These are phyloP conservation scores for Calyptommatus sinebrachiatus DNA, from an alignment of 2,113 vertebrate species.

Conservation along the genomic window DNA sequence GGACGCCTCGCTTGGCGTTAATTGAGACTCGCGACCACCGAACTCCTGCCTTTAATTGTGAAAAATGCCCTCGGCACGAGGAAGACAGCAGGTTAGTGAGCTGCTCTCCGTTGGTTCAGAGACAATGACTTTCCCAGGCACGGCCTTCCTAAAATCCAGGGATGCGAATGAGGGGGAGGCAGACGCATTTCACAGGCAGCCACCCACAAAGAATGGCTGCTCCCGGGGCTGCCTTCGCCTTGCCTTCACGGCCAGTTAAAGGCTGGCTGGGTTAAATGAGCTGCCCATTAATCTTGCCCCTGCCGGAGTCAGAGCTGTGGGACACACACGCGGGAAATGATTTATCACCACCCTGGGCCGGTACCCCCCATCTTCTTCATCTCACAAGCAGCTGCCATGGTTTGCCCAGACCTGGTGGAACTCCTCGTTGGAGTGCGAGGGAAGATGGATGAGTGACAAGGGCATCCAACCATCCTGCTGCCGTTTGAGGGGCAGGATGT, in stretches of 20 bases:
- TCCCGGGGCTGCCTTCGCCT: slow-evolving; percentile 47
- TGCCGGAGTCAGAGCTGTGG: slow-evolving; percentile 18
- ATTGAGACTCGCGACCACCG: slow-evolving; percentile 40
- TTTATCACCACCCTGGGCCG: slow-evolving; percentile 43
- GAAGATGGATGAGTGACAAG: neutral
- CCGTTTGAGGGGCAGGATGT: rapidly evolving
- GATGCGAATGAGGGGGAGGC: slow-evolving; percentile 20
- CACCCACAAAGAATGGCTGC: slow-evolving; percentile 53
- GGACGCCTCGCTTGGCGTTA: slow-evolving; percentile 39
- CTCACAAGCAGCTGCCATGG: slow-evolving; percentile 33
- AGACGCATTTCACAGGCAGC: slow-evolving; percentile 30
- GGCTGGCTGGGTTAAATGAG: slow-evolving; percentile 60
- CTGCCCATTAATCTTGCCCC: slow-evolving; percentile 54
- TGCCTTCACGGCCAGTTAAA: slow-evolving; percentile 53
- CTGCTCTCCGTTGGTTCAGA: slow-evolving; percentile 27
- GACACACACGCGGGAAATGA: slow-evolving; percentile 43
- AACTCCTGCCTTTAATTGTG: slow-evolving; percentile 57
- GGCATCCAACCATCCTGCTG: rapidly evolving
- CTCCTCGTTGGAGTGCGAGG: neutral
- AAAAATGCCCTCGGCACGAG: slow-evolving; percentile 56
- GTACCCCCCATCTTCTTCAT: slow-evolving; percentile 20
- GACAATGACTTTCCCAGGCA: slow-evolving; percentile 62
- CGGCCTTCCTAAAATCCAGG: slow-evolving; percentile 10
- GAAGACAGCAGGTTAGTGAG: slow-evolving; percentile 39
- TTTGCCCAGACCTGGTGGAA: rapidly evolving